Base-by-base conservation (phyloP, 1,140 invertebrate species). In the Drosophila pandora region DNA sequence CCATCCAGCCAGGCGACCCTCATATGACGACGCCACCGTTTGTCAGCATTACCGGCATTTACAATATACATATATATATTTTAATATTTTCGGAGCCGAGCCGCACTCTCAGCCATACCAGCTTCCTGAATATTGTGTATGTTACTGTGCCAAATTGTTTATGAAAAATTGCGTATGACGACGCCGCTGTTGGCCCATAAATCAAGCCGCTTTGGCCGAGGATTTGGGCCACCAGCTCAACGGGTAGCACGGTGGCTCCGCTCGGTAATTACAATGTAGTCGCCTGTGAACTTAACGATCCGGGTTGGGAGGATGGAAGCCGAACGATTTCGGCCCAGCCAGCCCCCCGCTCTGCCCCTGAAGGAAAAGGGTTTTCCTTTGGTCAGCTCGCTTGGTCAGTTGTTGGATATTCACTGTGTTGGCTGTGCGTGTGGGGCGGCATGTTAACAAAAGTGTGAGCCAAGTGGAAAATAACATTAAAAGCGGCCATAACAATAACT, bases 391-490 rank as follows among this genome's bases (percentile, higher is more conserved):
- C 65, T 47, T 54, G 57, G 53, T 64, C 57, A 55, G 45, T 48
- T 67, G 54, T 8, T 25, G 53, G 55, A 17, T 59, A 28, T 59
- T 21, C 55, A 25, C 28, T 28, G 10, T 22, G 39, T 21, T 25
- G 7, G 54, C 9, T 48, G 57, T 59, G 64, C 69, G 82, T 60
- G 75, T 74, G 61, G 74, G 70, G 64, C 65, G 75, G 83, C 72
- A 88, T 88, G 83, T 84, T 84, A 79, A 89, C 83, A 88, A 73
- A 83, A 88, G 84, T 89, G 79, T 88, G 83, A 88, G 83, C 79
- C 83, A 88, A 88, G 84, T 88, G 83, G 83, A 89, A 88, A 88
- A 88, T 88, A 89, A 89, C 84, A 88, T 88, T 88, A 89, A 88
- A 87, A 87, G 73, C 75, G 58, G 79, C 83, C 76, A 88, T 88